Evolutionary conservation across 1,140 invertebrate species (phyloP).

Genomic region (Episyrphus balteatus): DNA sequence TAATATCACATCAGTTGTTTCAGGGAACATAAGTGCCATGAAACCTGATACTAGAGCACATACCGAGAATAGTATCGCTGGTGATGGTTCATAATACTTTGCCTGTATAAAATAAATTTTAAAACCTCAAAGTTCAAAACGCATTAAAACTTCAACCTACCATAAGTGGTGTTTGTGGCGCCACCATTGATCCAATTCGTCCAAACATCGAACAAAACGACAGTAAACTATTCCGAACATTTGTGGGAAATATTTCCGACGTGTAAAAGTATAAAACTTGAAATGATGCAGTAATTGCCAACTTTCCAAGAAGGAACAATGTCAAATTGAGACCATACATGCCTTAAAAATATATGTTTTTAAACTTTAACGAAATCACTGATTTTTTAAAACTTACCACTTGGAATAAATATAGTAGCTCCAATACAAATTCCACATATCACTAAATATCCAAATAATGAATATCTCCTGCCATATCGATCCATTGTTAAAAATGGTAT

Average conservation of each 20-base stretch:
- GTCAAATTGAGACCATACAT: slow-evolving; percentile 31
- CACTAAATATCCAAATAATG: slow-evolving; percentile 47
- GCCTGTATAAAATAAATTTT: slow-evolving; percentile 31
- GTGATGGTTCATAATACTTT: slow-evolving; percentile 42
- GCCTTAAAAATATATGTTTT: not conserved
- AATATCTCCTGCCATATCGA: slow-evolving; percentile 48
- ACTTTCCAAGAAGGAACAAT: slow-evolving; percentile 61
- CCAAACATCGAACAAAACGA: slow-evolving; percentile 61
- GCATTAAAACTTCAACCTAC: slow-evolving; percentile 32
- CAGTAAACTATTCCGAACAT: slow-evolving; percentile 49
- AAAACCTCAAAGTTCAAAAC: slow-evolving; percentile 1
- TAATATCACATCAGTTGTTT: slow-evolving; percentile 52
- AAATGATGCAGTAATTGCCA: slow-evolving; percentile 57
- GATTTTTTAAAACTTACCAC: slow-evolving; percentile 11
- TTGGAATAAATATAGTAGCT: slow-evolving; percentile 19
- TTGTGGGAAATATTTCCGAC: slow-evolving; percentile 62
- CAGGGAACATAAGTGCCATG: slow-evolving; percentile 51
- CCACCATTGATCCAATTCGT: slow-evolving; percentile 57
- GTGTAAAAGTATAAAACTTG: slow-evolving; percentile 59
- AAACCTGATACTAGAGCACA: slow-evolving; percentile 46
- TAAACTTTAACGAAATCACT: not conserved
- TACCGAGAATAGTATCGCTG: slow-evolving; percentile 50
- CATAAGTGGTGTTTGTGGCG: slow-evolving; percentile 58
- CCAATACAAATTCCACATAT: slow-evolving; percentile 43
- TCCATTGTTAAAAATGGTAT: slow-evolving; percentile 52